phyloP scores from a whole-genome alignment of 92 coral and sea anemone genomes.

The Micromussa lordhowensis region DNA sequence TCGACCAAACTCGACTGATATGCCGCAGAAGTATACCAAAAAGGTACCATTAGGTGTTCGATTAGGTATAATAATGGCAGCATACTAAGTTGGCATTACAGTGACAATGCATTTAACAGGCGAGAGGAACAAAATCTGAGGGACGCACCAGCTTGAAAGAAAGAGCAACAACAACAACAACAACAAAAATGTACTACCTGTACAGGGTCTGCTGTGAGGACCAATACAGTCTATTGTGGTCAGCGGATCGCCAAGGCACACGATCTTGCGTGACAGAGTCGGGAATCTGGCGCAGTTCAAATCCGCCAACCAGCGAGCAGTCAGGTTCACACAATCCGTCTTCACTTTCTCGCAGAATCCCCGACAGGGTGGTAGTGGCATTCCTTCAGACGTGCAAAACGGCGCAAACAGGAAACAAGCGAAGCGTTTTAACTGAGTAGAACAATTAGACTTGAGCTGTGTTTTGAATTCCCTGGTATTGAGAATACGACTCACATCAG shows the following conservation, averaged over 20 bases:
- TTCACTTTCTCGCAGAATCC: slow-evolving; percentile 45
- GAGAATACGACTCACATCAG: background rate
- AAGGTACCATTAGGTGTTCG: too few species aligned
- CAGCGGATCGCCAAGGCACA: slow-evolving; percentile 47
- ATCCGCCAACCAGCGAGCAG: slow-evolving; percentile 19
- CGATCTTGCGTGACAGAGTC: slow-evolving; percentile 22
- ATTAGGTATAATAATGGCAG: too few species aligned
- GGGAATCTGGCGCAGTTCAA: slow-evolving; percentile 33
- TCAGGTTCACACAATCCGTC: slow-evolving; percentile 14
- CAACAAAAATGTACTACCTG: background rate
- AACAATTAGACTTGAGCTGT: slow-evolving; percentile 10
- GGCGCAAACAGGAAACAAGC: slow-evolving; percentile 36
- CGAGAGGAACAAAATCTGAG: too few species aligned
- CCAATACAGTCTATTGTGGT: slow-evolving; percentile 47
- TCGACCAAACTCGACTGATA: too few species aligned
- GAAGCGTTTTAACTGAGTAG: slow-evolving; percentile 23
- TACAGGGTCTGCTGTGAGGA: slow-evolving; percentile 46
- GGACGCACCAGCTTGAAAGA: background rate
- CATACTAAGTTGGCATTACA: too few species aligned
- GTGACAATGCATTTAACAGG: too few species aligned
- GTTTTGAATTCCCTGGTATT: background rate
- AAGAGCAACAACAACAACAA: background rate
- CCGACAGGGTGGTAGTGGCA: slow-evolving; percentile 35
- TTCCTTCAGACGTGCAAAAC: slow-evolving; percentile 15
- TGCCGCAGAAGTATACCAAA: too few species aligned